phyloP scores from a whole-genome alignment of 2,888 invertebrate species.

The Cryptocephalus primarius region DNA sequence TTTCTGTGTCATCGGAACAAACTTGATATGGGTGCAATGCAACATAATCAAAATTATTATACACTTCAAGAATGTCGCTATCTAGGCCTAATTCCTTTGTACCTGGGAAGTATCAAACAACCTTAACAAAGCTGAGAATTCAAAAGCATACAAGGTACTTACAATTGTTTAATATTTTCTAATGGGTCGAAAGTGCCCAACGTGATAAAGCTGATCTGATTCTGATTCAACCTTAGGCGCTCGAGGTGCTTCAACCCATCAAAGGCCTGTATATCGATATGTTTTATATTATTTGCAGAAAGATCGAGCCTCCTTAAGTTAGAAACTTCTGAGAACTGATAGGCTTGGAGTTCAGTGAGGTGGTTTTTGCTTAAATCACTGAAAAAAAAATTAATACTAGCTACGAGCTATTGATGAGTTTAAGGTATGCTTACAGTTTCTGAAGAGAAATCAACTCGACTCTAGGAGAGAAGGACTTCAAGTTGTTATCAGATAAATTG shows the following conservation, averaged over 20 bases:
- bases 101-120: too few relatives aligned
- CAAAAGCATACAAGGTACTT: conserved; percentile 34
- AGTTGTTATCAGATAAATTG: conserved; percentile 55
- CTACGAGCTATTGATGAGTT: neutral
- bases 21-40: too few relatives aligned
- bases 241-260: conserved; percentile 56
- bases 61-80: too few relatives aligned
- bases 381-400: conserved; percentile 24
- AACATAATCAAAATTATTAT: too few relatives aligned
- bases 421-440: conserved; percentile 52
- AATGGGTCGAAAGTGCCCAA: conserved; percentile 62
- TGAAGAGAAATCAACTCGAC: conserved; percentile 54
- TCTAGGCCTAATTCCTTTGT: too few relatives aligned
- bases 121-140: too few relatives aligned
- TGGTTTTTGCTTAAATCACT: conserved; percentile 75
- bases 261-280: conserved; percentile 59
- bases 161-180: conserved; percentile 61
- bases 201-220: conserved; percentile 58
- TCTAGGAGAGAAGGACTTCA: conserved; percentile 48
- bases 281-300: conserved; percentile 58
- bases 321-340: conserved; percentile 63
- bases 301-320: conserved; percentile 59
- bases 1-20: too few relatives aligned
- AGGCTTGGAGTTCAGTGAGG: conserved; percentile 59
- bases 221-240: conserved; percentile 58